Evolutionary conservation across 2,888 invertebrate species (phyloP), one percentile per base, ranked within the genome.

Genomic region (Trichopoda pennipes): DNA sequence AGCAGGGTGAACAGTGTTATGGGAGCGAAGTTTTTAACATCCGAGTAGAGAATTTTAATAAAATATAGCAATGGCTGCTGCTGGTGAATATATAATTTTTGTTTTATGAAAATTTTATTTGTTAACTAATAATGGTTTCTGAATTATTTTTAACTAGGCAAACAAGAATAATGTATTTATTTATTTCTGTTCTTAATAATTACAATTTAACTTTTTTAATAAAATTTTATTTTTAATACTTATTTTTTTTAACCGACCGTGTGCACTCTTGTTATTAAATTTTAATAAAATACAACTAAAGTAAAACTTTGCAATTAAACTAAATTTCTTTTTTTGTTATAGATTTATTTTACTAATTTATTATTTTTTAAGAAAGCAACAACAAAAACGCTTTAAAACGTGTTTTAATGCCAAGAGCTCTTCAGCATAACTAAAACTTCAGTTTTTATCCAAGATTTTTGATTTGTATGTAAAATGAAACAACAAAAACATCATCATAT

Each of bases 331-430:
- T 9, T 49, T 49, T 9, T 19, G 17, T 49, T 49, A 49, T 38
- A 21, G 16, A 3, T 58, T 23, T 72, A 12, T 58, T 64, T 79
- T 60, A 55, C 55, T 49, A 63, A 19, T 69, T 49, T 56, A 51
- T 69, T 17, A 66, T 32, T 58, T 74, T 64, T 72, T 44, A 47
- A 83, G 66, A 79, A 81, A 82, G 70, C 78, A 82, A 77, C 84
- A 85, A 80, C 81, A 84, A 85, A 84, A 81, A 83, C 51, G 61
- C 83, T 76, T 70, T 21, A 84, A 82, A 74, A 84, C 87, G 89
- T 88, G 89, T 89, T 88, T 88, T 89, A 88, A 87, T 89, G 86
- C 86, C 86, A 86, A 87, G 90, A 90, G 90, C 88, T 88, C 87
- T 88, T 87, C 86, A 90, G 87, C 79, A 74, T 80, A 68, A 79